Conservation (phyloP, 2,113 vertebrate genomes). For the Paedocypris sp. region DNA sequence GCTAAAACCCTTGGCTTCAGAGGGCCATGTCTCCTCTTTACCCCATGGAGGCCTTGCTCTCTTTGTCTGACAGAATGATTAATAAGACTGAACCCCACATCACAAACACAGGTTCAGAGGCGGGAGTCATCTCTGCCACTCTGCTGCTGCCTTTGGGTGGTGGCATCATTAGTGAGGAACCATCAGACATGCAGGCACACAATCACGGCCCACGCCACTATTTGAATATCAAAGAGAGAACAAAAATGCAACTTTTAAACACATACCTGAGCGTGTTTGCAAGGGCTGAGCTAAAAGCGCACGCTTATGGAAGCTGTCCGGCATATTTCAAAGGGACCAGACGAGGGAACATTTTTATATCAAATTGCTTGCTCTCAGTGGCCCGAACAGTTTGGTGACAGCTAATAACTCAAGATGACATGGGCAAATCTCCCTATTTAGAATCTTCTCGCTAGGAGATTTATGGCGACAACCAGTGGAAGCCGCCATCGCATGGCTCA, state of each 20-base stretch:
- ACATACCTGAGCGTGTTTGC: not conserved
- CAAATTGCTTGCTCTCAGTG: not conserved
- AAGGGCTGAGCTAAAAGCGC: not conserved
- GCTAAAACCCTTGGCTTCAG: constrained; percentile 31
- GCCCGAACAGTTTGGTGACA: not conserved
- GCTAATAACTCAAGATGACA: constrained; percentile 21
- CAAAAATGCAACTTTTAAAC: not conserved
- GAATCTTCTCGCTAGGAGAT: constrained; percentile 45
- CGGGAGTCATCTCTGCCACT: constrained; percentile 28
- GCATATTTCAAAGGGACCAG: not conserved
- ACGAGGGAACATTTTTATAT: not conserved
- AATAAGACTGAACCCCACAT: constrained; percentile 62
- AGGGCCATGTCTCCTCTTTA: constrained; percentile 58
- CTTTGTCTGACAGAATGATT: constrained; percentile 69
- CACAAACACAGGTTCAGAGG: constrained; percentile 58
- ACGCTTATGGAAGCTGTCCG: not conserved
- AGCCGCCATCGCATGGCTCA: constrained; percentile 57
- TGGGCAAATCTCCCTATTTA: constrained; percentile 23
- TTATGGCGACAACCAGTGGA: constrained; percentile 50
- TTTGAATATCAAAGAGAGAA: constrained; percentile 13
- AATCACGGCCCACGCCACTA: not conserved
- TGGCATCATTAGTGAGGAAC: constrained; percentile 20
- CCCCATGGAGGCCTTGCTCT: constrained; percentile 59
- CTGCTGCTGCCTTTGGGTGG: constrained; percentile 15
- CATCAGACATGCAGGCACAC: constrained; percentile 4